Percentiles rank a stretch among this genome's conserved stretches.
Evolutionary conservation across 1,140 invertebrate species (phyloP).

Genomic region (Macrotrachela quadricornifera): DNA sequence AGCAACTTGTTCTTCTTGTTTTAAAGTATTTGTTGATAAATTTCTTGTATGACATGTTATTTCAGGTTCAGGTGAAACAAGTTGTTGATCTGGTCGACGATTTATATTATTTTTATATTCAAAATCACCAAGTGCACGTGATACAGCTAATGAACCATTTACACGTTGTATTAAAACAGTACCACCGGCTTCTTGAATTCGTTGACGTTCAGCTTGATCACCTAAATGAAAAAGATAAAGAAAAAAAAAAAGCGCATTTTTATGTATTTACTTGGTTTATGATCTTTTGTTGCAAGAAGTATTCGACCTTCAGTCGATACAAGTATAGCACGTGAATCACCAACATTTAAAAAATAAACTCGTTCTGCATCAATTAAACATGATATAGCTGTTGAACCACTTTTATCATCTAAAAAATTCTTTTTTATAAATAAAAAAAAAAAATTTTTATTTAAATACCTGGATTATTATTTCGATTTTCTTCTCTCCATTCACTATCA

Average conservation of each 20-base stretch:
- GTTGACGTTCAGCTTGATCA: conserved; percentile 63
- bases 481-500: no score
- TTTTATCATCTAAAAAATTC: conserved; percentile 47
- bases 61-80: conserved; percentile 91
- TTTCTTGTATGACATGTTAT: conserved; percentile 58
- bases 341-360: conserved; percentile 56
- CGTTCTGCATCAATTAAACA: conserved; percentile 63
- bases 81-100: conserved; percentile 47
- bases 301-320: conserved; percentile 49
- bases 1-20: conserved; percentile 36
- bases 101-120: conserved; percentile 65
- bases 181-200: conserved; percentile 84
- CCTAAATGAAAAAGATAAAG: no score
- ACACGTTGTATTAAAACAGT: conserved; percentile 88
- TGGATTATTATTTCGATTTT: no score
- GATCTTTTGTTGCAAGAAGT: conserved; percentile 74
- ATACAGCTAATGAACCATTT: conserved; percentile 52
- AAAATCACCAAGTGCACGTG: conserved; percentile 76
- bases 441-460: no score
- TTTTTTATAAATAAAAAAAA: no score
- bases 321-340: conserved; percentile 77
- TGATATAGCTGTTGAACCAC: conserved; percentile 87
- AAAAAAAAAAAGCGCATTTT: no score
- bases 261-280: conserved; percentile 84
- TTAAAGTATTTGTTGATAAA: background rate